Base-by-base conservation (phyloP, 2,113 vertebrate genomes). In the Meles meles region DNA sequence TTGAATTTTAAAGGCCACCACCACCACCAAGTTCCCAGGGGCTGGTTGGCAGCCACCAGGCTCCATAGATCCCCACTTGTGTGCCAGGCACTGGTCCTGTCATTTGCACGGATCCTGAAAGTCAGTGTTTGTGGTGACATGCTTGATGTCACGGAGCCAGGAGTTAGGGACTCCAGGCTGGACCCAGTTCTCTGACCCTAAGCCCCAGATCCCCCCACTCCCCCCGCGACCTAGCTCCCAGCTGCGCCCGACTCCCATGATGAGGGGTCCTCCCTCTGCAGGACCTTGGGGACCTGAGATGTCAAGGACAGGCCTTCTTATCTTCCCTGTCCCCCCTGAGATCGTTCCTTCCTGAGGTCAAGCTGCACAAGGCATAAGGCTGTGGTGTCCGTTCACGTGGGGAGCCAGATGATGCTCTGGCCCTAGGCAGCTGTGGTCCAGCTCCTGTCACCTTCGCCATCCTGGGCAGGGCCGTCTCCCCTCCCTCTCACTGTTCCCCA, bases 81-180 rank as follows among this genome's bases (percentile, higher is more conserved):
- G 18, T 47, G 23, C 47, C 3, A 0, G 57, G 52, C 71, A 15
- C 69, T 14, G 3, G 20, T 12, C 57, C 61, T 79, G 29, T 69
- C 34, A 34, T 91, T 96, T 59, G 31, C 20, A n/a, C 55, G 23
- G 59, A 42, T 52, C 25, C 77, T 86, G 12, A 10, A 0, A 63
- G 34, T 77, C 67, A 20, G 57, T 47, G 0, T 71, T 47, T 91
- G 49, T 72, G 71, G 55, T 57, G n/a, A 72, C n/a, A 4, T 31
- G 79, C 47, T 93, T 79, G 27, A 63, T 47, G 69, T 84, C 84
- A 74, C 3, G 1, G 27, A 47, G 37, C 34, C 63, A 84, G 84
- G 39, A 71, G 65, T 47, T 77, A 49, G 88, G 57, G 63, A 80
- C 42, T 39, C 89, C n/a, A 59, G 88, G 42, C n/a, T 93, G 25